Evolutionary conservation across 2,888 invertebrate genomes (phyloP), one percentile per base, ranked within the genome.

Genomic region (Notodonta ziczac): DNA sequence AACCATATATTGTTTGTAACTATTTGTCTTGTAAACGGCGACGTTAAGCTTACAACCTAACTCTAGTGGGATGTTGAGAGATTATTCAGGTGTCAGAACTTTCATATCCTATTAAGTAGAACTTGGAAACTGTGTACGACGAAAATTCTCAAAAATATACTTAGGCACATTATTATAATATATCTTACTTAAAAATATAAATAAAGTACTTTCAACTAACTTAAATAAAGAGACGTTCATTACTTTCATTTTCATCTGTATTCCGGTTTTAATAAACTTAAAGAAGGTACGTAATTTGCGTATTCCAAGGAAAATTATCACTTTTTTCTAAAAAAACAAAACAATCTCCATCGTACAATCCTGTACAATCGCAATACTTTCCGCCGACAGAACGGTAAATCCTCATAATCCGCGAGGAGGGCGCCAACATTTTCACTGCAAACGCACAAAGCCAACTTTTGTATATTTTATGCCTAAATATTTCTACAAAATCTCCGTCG

Each of bases 361-460:
- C 24, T 62, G 52, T 60, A 55, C 59, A 52, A n/a, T 57, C 62
- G 69, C 69, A 70, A 78, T 70, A 74, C 76, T 74, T 76, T 75
- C 64, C 69, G 39, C 70, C 59, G 66, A 62, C 62, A 67, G 70
- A 71, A 66, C 78, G 70, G 77, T 79, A 81, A 84, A 83, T 83
- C 81, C 77, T 73, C 67, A 75, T 80, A 81, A 84, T 81, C 84
- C 80, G 57, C 62, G 42, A 70, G 66, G 71, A 74, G 62, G 66
- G 76, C 77, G 80, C 83, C 82, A 78, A 78, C 83, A 71, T 84
- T 81, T 24, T 75, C 75, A 68, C 68, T 72, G 74, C 74, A 76
- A 80, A 82, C 70, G 80, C 70, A 66, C 67, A 73, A 77, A 76
- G 74, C 74, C 65, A 74, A 72, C 72, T 72, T 64, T 64, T 62